Percentiles rank a stretch among this genome's conserved stretches.
phyloP scores from a whole-genome alignment of 2,113 vertebrate genomes.

The Lethenteron camtschaticum region DNA sequence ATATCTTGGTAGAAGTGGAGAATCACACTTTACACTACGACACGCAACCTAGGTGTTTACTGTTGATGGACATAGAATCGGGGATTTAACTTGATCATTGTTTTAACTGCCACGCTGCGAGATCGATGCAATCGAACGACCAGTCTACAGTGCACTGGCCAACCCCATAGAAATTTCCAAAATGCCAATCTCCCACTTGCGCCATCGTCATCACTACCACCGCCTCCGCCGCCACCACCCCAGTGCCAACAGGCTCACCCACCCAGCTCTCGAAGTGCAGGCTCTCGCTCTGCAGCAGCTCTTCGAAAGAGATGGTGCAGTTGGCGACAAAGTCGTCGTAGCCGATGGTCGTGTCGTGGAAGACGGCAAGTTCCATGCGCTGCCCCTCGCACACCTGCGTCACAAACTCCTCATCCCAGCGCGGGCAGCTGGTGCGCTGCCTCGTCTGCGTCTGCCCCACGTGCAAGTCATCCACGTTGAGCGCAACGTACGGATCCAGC shows the following conservation, averaged over 20 bases:
- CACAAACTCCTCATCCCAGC: slow-evolving; percentile 83
- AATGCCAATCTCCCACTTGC: background rate
- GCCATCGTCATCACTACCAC: fast-evolving
- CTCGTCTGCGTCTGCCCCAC: slow-evolving; percentile 77
- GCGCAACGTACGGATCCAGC: slow-evolving; percentile 46
- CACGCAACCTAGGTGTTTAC: no score
- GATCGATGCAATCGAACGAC: no score
- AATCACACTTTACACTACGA: no score
- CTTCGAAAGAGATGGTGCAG: slow-evolving; percentile 60
- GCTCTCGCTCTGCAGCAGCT: slow-evolving; percentile 41
- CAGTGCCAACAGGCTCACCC: slow-evolving; percentile 19
- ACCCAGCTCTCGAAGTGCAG: slow-evolving; percentile 74
- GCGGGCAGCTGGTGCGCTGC: slow-evolving; percentile 76
- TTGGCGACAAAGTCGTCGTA: slow-evolving; percentile 97
- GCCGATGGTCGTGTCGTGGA: slow-evolving; percentile 83
- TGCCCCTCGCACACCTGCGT: slow-evolving; percentile 43
- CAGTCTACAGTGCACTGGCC: no score
- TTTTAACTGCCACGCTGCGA: no score
- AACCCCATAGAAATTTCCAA: background rate
- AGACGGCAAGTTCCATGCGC: slow-evolving; percentile 63
- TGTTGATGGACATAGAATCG: no score
- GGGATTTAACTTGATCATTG: no score
- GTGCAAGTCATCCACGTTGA: slow-evolving; percentile 75
- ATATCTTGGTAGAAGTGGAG: no score
- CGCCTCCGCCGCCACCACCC: background rate